phyloP scores from a whole-genome alignment of 2,797 vertebrate species.

The Nannoperca australis region DNA sequence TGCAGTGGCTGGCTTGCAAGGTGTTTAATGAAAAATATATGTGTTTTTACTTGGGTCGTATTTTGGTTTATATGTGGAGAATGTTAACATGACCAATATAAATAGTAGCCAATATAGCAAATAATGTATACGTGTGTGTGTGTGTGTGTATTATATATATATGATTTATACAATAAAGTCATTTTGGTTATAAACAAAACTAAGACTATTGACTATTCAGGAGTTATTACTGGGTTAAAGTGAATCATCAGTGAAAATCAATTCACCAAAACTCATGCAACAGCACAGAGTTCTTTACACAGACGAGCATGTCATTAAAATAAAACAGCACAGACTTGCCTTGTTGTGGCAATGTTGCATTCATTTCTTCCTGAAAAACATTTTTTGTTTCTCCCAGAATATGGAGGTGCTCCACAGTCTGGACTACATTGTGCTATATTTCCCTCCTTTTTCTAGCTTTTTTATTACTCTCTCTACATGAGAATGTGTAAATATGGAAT shows the following conservation, averaged over 20 bases:
- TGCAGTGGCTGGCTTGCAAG: conserved; percentile 12
- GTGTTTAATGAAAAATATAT: background rate
- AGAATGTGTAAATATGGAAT: conserved; percentile 85
- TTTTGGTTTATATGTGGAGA: conserved; percentile 1
- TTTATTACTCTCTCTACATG: conserved; percentile 61
- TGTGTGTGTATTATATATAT: no score
- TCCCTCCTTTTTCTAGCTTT: conserved; percentile 15
- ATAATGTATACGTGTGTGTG: no score
- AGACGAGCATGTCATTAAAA: conserved; percentile 38
- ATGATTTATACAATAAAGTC: background rate
- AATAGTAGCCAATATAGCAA: background rate
- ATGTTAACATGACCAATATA: background rate
- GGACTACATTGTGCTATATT: conserved; percentile 6
- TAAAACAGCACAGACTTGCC: conserved; percentile 25
- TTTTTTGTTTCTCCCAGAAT: conserved; percentile 22
- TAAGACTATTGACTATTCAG: background rate
- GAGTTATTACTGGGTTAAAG: conserved; percentile 10
- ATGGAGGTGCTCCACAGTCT: conserved; percentile 11
- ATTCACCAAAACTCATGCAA: conserved; percentile 29
- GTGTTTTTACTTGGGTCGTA: background rate
- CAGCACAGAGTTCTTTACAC: background rate
- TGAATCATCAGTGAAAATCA: conserved; percentile 24
- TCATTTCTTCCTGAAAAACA: conserved; percentile 35
- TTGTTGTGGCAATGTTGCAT: conserved; percentile 24
- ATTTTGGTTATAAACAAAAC: conserved; percentile 4